Conservation (phyloP, 2,888 invertebrate species). For the Polydrusus pterygomalis region DNA sequence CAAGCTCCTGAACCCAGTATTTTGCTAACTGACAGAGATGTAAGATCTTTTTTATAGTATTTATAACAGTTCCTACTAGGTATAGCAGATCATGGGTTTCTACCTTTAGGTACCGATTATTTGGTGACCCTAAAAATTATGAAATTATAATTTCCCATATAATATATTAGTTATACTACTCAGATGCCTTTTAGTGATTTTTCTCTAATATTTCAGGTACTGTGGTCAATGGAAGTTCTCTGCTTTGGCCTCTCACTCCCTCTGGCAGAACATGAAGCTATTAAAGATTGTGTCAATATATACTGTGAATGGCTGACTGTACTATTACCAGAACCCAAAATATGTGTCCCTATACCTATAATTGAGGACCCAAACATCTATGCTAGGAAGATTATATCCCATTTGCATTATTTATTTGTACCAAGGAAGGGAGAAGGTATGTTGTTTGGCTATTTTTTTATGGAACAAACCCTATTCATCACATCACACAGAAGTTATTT, state of each 20-base stretch:
- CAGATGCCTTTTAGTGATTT: not conserved
- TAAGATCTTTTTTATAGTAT: conserved; percentile 65
- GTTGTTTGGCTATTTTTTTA: conserved; percentile 23
- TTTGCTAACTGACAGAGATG: conserved; percentile 89
- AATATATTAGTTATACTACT: too few relatives aligned
- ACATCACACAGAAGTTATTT: too few relatives aligned
- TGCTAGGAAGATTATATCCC: conserved; percentile 91
- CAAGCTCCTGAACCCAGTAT: conserved; percentile 90
- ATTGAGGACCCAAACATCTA: conserved; percentile 92
- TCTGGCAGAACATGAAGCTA: conserved; percentile 92
- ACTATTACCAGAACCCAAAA: conserved; percentile 86
- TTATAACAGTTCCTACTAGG: not conserved
- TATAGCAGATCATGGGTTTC: too few relatives aligned
- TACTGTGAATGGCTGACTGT: conserved; percentile 98
- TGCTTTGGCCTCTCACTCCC: conserved; percentile 94
- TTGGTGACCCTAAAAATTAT: not conserved
- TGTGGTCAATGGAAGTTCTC: conserved; percentile 90
- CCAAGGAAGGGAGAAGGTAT: conserved; percentile 95
- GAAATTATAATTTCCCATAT: too few relatives aligned
- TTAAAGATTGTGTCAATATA: conserved; percentile 96
- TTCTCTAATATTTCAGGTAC: conserved; percentile 77
- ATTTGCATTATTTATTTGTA: conserved; percentile 95
- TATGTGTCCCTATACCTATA: conserved; percentile 92
- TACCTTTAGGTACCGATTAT: too few relatives aligned
- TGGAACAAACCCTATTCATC: too few relatives aligned